phyloP scores from a whole-genome alignment of 1,140 invertebrate species.

The Bradynema listronoti region DNA sequence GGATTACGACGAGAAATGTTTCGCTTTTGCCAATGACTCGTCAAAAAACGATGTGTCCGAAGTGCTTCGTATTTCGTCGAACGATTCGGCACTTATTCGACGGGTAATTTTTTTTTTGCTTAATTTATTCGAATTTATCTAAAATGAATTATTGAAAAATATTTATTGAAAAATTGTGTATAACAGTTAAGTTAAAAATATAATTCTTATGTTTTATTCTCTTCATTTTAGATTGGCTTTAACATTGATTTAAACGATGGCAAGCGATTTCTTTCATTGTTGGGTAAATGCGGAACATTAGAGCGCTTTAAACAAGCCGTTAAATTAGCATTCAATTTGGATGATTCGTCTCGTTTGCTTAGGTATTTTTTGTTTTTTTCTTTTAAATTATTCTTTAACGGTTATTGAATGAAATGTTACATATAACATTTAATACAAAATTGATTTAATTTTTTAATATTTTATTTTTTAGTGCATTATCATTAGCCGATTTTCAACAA shows the following conservation, averaged over 20 bases:
- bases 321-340: constrained; percentile 1
- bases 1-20: not conserved
- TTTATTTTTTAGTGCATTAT: constrained; percentile 19
- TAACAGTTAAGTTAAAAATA: too few relatives aligned
- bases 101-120: constrained; percentile 9
- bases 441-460: not conserved
- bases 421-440: not conserved
- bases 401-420: too few relatives aligned
- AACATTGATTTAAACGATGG: constrained; percentile 12
- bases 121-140: not conserved
- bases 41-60: constrained; percentile 11
- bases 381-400: too few relatives aligned
- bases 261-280: constrained; percentile 1
- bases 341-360: constrained; percentile 6
- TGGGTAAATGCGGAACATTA: not conserved
- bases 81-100: not conserved
- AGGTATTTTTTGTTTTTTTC: constrained; percentile 11
- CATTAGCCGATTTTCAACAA: constrained; percentile 5
- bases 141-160: too few relatives aligned
- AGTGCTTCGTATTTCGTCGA: constrained; percentile 2
- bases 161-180: too few relatives aligned
- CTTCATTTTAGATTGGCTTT: constrained; percentile 20
- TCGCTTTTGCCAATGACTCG: not conserved
- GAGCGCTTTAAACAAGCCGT: constrained; percentile 7
- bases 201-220: not conserved